These are phyloP conservation scores for Lacanobia wlatinum DNA, from an alignment of 2,888 invertebrate genomes.

Conservation along the genomic window DNA sequence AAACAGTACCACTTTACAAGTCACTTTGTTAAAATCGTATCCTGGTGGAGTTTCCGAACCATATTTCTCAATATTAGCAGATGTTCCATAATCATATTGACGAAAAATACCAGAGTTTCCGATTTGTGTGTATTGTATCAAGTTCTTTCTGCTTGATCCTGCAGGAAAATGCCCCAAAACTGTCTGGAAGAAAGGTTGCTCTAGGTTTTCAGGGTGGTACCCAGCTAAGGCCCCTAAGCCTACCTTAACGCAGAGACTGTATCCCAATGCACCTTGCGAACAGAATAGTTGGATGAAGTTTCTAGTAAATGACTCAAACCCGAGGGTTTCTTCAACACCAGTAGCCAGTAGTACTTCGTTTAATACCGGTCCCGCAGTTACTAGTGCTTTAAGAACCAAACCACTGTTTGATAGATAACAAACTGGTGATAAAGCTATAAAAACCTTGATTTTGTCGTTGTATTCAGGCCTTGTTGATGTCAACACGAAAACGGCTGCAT, in stretches of 20 bases:
- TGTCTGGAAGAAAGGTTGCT: background rate
- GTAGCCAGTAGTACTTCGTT: conserved; percentile 1
- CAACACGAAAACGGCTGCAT: conserved; percentile 30
- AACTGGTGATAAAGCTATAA: conserved; percentile 20
- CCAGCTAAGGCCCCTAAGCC: conserved; percentile 8
- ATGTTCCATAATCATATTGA: conserved; percentile 4
- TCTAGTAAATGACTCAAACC: conserved; percentile 23
- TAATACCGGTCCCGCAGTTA: conserved; percentile 33
- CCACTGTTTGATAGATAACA: too few species aligned
- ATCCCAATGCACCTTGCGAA: conserved; percentile 20
- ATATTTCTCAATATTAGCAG: background rate
- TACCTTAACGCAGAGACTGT: conserved; percentile 18
- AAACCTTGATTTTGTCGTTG: conserved; percentile 40
- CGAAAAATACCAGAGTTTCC: background rate
- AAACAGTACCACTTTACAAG: background rate
- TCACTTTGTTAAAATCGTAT: background rate
- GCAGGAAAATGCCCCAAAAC: background rate
- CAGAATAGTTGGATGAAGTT: conserved; percentile 21
- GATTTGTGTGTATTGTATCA: too few species aligned
- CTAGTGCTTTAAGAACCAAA: background rate
- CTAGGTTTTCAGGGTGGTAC: background rate
- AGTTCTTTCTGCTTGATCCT: too few species aligned
- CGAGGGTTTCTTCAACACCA: conserved; percentile 33
- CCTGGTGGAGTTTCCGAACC: background rate
- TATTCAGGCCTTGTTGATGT: conserved; percentile 39